phyloP scores from a whole-genome alignment of 2,888 invertebrate species.

The Dermolepida albohirtum region DNA sequence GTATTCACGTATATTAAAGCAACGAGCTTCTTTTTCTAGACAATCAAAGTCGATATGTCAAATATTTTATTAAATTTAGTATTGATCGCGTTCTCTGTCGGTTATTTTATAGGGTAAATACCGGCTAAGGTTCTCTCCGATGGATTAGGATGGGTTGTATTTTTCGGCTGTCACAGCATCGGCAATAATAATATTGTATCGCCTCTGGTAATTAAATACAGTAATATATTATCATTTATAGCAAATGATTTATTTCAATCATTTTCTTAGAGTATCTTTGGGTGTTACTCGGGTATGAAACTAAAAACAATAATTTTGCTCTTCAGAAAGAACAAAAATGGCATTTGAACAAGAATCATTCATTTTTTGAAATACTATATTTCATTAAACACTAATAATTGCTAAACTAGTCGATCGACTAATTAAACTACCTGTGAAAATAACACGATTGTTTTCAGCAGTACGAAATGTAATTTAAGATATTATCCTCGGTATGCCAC shows the following conservation, averaged over 20 bases:
- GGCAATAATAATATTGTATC: conserved; percentile 1
- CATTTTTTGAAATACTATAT: too few species aligned
- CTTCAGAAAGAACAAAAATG: too few species aligned
- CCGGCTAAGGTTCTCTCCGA: conserved; percentile 38
- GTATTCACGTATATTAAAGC: too few species aligned
- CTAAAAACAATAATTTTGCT: too few species aligned
- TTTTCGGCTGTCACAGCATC: not conserved
- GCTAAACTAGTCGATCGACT: too few species aligned
- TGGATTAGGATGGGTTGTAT: conserved; percentile 22
- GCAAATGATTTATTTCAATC: too few species aligned
- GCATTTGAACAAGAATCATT: too few species aligned
- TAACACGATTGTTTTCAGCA: too few species aligned
- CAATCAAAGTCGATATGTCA: not conserved
- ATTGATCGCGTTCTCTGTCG: conserved; percentile 30
- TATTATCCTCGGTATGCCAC: too few species aligned
- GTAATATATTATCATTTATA: conserved; percentile 17
- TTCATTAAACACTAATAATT: too few species aligned
- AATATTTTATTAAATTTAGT: conserved; percentile 14
- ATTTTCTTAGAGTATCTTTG: conserved; percentile 7
- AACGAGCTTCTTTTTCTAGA: not conserved
- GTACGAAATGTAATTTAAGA: too few species aligned
- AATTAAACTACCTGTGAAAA: too few species aligned
- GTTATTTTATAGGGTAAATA: conserved; percentile 35
- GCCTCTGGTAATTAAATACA: conserved; percentile 15
- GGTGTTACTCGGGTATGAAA: conserved; percentile 35